phyloP scores from a whole-genome alignment of 2,888 invertebrate genomes.

The Noctua janthina region DNA sequence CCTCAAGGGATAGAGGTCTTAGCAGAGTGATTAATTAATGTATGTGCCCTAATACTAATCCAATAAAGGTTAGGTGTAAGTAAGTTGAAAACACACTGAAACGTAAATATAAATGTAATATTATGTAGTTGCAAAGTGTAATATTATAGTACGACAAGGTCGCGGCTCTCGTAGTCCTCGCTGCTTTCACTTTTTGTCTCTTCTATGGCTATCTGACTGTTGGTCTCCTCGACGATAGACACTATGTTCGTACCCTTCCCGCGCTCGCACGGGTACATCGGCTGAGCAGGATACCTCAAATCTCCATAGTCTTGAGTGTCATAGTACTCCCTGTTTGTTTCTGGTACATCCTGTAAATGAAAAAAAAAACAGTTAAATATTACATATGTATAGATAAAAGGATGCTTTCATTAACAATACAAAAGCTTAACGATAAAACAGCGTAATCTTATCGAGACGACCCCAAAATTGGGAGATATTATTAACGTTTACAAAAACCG shows the following conservation, averaged over 20 bases:
- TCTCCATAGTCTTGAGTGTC: constrained; percentile 72
- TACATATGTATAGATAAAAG: not conserved
- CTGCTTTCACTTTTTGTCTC: constrained; percentile 73
- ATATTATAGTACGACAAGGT: constrained; percentile 66
- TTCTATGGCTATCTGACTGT: constrained; percentile 81
- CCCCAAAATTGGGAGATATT: not conserved
- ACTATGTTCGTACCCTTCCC: constrained; percentile 68
- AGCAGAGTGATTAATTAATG: constrained; percentile 25
- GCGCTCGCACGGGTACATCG: constrained; percentile 58
- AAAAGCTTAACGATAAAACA: not conserved
- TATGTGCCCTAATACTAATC: constrained; percentile 5
- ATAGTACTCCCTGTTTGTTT: constrained; percentile 69
- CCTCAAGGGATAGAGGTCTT: constrained; percentile 21
- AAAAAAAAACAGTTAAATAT: constrained; percentile 2
- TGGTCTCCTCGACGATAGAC: constrained; percentile 82
- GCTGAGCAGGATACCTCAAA: constrained; percentile 57
- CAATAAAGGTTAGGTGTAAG: not conserved
- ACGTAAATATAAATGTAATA: constrained; percentile 41
- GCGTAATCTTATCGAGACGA: constrained; percentile 11
- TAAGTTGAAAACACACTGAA: constrained; percentile 40
- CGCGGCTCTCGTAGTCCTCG: constrained; percentile 69
- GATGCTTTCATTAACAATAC: not conserved
- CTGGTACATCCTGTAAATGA: constrained; percentile 71
- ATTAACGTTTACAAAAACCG: constrained; percentile 14
- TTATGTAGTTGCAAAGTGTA: constrained; percentile 38